These are phyloP conservation scores for Panonychus citri DNA, from an alignment of 1,140 invertebrate genomes.

Conservation along the genomic window DNA sequence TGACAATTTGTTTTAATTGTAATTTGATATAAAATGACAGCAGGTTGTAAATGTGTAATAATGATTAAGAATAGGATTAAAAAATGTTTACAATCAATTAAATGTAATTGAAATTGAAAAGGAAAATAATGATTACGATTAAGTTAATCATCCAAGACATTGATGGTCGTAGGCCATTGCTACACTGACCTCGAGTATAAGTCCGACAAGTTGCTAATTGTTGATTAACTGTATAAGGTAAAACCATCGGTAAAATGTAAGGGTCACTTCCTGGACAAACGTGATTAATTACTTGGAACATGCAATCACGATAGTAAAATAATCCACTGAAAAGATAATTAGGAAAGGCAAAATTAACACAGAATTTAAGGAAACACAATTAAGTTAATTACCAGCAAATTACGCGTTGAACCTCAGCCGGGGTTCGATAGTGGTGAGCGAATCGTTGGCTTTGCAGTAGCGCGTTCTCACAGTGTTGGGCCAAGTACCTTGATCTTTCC, in stretches of 20 bases:
- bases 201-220: not conserved
- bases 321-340: not conserved
- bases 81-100: no score
- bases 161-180: no score
- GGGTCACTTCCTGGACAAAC: not conserved
- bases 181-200: not conserved
- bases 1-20: no score
- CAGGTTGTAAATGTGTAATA: no score
- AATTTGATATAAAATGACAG: no score
- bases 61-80: no score
- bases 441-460: conserved; percentile 6
- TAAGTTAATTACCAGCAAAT: conserved; percentile 7
- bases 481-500: not conserved
- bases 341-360: no score
- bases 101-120: no score
- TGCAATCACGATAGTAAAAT: not conserved
- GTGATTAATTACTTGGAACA: not conserved
- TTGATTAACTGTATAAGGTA: not conserved
- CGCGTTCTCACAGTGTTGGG: conserved; percentile 2
- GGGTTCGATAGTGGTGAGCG: conserved; percentile 2
- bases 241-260: not conserved
- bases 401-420: conserved; percentile 6
- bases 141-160: no score
- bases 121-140: no score
- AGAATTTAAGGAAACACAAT: no score